These are phyloP conservation scores for Xylota sylvarum DNA, from an alignment of 2,888 invertebrate species.

Conservation along the genomic window DNA sequence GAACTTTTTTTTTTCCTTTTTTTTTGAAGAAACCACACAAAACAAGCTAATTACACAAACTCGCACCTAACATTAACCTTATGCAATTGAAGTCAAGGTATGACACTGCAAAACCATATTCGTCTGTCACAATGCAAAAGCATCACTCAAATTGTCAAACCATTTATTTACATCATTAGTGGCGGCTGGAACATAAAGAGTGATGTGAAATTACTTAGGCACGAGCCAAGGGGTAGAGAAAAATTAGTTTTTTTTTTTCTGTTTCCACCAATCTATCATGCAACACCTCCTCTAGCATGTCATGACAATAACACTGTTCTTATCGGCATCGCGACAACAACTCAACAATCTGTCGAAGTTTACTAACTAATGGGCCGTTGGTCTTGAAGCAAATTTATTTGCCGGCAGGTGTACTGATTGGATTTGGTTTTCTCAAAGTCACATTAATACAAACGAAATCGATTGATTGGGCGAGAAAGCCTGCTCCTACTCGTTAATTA, in stretches of 20 bases:
- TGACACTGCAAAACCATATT: constrained; percentile 66
- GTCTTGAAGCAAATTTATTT: constrained; percentile 49
- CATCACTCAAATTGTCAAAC: constrained; percentile 57
- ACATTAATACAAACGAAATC: constrained; percentile 37
- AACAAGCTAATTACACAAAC: constrained; percentile 40
- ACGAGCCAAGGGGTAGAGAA: constrained; percentile 18
- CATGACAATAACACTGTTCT: constrained; percentile 5
- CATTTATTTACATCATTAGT: constrained; percentile 53
- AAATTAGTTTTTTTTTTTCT: too few species aligned
- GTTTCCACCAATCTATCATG: constrained; percentile 46
- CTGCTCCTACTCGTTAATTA: constrained; percentile 27
- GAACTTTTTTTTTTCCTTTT: constrained; percentile 22
- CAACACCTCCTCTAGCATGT: constrained; percentile 31
- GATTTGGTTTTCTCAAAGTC: constrained; percentile 1
- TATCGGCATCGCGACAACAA: constrained; percentile 18
- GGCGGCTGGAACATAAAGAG: not conserved
- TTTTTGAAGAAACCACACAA: not conserved
- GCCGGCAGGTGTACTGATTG: constrained; percentile 36
- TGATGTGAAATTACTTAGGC: constrained; percentile 40
- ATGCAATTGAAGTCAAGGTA: constrained; percentile 71
- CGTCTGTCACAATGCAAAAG: constrained; percentile 25
- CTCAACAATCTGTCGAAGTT: constrained; percentile 18
- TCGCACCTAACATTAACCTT: constrained; percentile 55
- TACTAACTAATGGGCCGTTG: constrained; percentile 31
- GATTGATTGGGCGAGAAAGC: constrained; percentile 29